phyloP scores from a whole-genome alignment of 30 jellyfish, hydroid and myxozoan species.

The Aurelia aurita region DNA sequence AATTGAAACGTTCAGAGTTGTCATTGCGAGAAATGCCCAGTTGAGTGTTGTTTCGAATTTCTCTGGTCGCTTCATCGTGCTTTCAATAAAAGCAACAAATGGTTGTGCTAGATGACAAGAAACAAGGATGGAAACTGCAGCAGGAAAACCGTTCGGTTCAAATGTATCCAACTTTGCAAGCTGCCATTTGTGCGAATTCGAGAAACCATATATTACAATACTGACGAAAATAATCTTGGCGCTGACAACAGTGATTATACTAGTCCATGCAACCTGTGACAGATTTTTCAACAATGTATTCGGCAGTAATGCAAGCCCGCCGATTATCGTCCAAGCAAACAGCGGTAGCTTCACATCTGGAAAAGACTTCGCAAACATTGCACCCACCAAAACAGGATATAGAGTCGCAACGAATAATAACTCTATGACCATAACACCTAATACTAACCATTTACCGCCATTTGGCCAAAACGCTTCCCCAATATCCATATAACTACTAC shows the following conservation, averaged over 20 bases:
- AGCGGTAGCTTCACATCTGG: slow-evolving; percentile 80
- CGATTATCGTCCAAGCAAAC: slow-evolving; percentile 92
- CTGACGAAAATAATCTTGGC: slow-evolving; percentile 89
- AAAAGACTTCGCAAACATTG: slow-evolving; percentile 88
- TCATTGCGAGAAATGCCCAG: slow-evolving; percentile 88
- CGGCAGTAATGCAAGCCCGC: slow-evolving; percentile 90
- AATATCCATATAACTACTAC: slow-evolving; percentile 88
- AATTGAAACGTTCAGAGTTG: slow-evolving; percentile 69
- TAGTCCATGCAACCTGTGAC: slow-evolving; percentile 97
- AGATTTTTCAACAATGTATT: slow-evolving; percentile 79
- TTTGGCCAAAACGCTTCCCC: slow-evolving; percentile 95
- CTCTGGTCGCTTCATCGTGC: slow-evolving; percentile 94
- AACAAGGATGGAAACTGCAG: slow-evolving; percentile 87
- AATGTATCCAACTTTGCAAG: slow-evolving; percentile 68
- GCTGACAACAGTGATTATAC: slow-evolving; percentile 90
- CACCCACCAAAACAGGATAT: slow-evolving; percentile 93
- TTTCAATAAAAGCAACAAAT: slow-evolving; percentile 89
- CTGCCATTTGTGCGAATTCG: slow-evolving; percentile 82
- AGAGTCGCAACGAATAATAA: slow-evolving; percentile 83
- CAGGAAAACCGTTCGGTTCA: slow-evolving; percentile 88
- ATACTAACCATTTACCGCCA: slow-evolving; percentile 88
- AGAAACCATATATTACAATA: slow-evolving; percentile 72
- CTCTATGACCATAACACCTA: slow-evolving; percentile 79
- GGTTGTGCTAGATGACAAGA: slow-evolving; percentile 96
- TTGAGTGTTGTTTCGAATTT: slow-evolving; percentile 81